These are phyloP conservation scores for Muscicapa striata DNA, from an alignment of 2,797 vertebrate species.

Conservation along the genomic window DNA sequence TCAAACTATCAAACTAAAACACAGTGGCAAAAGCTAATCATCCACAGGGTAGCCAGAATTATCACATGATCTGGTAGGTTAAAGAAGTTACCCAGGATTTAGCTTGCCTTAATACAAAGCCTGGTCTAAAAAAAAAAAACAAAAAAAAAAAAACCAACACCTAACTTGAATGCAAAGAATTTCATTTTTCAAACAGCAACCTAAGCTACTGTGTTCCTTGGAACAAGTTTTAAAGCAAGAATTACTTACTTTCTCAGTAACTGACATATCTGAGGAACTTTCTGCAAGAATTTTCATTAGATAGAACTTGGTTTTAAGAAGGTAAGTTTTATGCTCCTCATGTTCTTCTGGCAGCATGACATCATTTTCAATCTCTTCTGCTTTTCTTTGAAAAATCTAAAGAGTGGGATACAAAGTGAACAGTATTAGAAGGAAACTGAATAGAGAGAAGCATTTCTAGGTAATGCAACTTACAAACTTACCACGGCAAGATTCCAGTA, in stretches of 20 bases:
- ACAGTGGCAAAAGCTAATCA: background rate
- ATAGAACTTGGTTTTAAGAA: constrained; percentile 87
- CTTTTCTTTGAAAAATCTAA: constrained; percentile 93
- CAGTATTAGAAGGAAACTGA: background rate
- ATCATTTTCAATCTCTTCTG: constrained; percentile 90
- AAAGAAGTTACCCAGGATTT: background rate
- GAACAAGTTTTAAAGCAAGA: background rate
- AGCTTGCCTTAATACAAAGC: background rate
- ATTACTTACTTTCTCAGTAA: constrained; percentile 83
- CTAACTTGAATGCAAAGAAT: background rate
- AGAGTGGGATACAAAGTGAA: background rate
- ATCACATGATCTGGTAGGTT: background rate
- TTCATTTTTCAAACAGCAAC: background rate
- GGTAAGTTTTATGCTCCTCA: constrained; percentile 82
- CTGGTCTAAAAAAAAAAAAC: background rate
- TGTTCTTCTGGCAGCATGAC: constrained; percentile 85
- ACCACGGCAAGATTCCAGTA: constrained; percentile 94
- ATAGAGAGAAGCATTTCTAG: background rate
- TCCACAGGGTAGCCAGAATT: background rate
- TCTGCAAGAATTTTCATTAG: constrained; percentile 86
- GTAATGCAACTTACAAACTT: constrained; percentile 45
- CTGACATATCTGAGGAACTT: constrained; percentile 80
- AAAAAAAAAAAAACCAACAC: background rate
- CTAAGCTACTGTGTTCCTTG: background rate
- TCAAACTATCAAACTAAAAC: background rate